phyloP scores from a whole-genome alignment of 2,113 vertebrate species.

The Donacobius atricapilla region DNA sequence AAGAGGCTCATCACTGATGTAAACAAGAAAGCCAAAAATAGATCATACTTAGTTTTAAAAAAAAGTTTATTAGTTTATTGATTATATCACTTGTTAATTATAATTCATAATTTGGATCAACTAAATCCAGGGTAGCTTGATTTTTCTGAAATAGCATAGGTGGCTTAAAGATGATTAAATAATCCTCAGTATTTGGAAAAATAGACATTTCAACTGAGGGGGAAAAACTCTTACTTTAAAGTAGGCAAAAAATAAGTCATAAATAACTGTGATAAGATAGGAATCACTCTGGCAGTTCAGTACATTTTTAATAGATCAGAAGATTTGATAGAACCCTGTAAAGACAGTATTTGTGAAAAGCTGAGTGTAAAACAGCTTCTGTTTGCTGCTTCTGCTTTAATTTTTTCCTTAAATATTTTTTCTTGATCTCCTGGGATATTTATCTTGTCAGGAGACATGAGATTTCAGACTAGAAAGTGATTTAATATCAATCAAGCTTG shows the following conservation, averaged over 20 bases:
- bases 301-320: not conserved
- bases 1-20: not conserved
- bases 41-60: not conserved
- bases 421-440: not conserved
- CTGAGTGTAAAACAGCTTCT: not conserved
- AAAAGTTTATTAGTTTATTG: not conserved
- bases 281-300: not conserved
- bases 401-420: not conserved
- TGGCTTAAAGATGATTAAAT: not conserved
- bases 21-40: not conserved
- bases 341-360: not conserved
- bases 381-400: not conserved
- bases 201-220: not conserved
- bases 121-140: not conserved
- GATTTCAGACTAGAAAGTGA: not conserved
- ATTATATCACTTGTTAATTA: not conserved
- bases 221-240: not conserved
- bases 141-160: not conserved
- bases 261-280: not conserved
- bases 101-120: not conserved
- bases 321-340: not conserved
- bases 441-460: not conserved
- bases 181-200: not conserved
- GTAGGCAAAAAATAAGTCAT: not conserved
- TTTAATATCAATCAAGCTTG: not conserved